phyloP scores from a whole-genome alignment of 2,113 vertebrate species.

The Nesospiza acunhae region DNA sequence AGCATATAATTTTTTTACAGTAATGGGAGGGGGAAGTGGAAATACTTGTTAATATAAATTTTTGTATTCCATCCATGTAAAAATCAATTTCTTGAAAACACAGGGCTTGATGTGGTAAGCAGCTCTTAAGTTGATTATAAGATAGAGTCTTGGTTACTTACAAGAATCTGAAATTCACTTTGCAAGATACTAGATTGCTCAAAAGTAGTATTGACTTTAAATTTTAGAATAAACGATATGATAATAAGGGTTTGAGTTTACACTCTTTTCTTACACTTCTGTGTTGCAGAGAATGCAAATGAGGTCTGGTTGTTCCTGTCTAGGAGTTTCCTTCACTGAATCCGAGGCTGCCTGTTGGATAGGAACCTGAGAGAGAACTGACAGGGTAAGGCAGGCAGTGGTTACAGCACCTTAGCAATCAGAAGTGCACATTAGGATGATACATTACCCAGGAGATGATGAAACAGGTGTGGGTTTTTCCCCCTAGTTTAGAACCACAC shows the following conservation, averaged over 20 bases:
- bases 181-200: background rate
- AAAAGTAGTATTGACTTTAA: background rate
- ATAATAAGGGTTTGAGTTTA: background rate
- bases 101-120: background rate
- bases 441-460: fast-evolving
- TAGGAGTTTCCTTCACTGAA: background rate
- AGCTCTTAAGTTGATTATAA: background rate
- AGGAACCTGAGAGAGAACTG: background rate
- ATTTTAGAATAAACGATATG: background rate
- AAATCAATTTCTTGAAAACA: background rate
- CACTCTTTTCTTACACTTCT: background rate
- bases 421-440: background rate
- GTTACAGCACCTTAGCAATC: background rate
- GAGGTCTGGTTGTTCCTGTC: background rate
- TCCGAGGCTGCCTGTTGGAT: background rate
- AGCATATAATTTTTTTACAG: background rate
- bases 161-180: background rate
- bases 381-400: background rate
- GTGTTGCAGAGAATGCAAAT: background rate
- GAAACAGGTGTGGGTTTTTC: fast-evolving
- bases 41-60: background rate
- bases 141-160: background rate
- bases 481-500: background rate
- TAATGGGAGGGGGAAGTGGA: background rate
- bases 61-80: background rate